Evolutionary conservation across 2,113 vertebrate species (phyloP).

Genomic region (Progne subis): DNA sequence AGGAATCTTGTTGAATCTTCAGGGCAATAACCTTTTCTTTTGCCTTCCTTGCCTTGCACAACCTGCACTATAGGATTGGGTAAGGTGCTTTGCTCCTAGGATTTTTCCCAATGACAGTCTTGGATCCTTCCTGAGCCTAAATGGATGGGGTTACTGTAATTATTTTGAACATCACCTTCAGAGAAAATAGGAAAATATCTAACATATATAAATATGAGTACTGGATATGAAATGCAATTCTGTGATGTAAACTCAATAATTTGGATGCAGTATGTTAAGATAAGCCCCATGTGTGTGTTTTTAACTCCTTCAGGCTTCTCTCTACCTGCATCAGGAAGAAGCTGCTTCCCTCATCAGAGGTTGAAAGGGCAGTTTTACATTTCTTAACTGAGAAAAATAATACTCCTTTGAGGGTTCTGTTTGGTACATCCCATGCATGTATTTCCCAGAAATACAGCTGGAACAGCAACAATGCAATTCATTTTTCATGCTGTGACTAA

Average conservation of each 20-base stretch:
- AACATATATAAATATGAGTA: not conserved
- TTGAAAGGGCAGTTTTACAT: not conserved
- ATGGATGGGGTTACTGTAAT: not conserved
- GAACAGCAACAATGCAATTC: not conserved
- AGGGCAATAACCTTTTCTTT: not conserved
- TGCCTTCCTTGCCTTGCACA: not conserved
- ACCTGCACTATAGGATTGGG: not conserved
- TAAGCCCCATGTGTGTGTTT: accelerated
- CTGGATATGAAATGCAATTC: not conserved
- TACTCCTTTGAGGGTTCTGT: not conserved
- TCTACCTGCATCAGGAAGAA: not conserved
- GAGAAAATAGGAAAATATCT: not conserved
- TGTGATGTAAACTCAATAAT: not conserved
- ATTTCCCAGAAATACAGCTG: not conserved
- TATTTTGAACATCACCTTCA: not conserved
- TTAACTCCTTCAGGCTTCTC: not conserved
- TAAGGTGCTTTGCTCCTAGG: not conserved
- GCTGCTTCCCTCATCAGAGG: not conserved
- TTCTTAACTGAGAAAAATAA: not conserved
- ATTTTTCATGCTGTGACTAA: not conserved
- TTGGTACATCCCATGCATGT: not conserved
- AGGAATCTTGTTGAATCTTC: not conserved
- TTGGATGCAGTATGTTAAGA: not conserved
- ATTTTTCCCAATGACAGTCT: not conserved
- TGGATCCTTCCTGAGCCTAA: not conserved